These are phyloP conservation scores for Apamea monoglypha DNA, from an alignment of 2,888 invertebrate genomes.

Conservation along the genomic window DNA sequence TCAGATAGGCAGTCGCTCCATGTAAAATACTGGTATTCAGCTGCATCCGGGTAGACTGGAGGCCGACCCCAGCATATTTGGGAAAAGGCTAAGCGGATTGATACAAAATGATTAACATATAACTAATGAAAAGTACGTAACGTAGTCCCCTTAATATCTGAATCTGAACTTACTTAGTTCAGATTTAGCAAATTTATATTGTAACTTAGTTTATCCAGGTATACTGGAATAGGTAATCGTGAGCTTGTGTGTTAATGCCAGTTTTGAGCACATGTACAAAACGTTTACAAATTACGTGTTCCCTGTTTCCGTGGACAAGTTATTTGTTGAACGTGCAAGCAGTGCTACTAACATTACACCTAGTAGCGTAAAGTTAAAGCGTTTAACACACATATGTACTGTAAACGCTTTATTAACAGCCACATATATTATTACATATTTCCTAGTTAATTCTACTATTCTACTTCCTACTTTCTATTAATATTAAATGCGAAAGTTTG, in stretches of 20 bases:
- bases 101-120: too few relatives aligned
- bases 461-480: too few relatives aligned
- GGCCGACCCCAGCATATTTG: too few relatives aligned
- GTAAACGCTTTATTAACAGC: background rate
- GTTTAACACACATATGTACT: background rate
- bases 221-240: background rate
- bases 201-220: background rate
- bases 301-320: background rate
- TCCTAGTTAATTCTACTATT: too few relatives aligned
- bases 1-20: too few relatives aligned
- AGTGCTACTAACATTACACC: background rate
- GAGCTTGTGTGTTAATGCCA: background rate
- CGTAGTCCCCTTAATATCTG: background rate
- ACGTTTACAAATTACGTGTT: constrained; percentile 33
- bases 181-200: background rate
- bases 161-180: background rate
- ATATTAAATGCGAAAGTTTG: too few relatives aligned
- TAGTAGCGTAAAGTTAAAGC: background rate
- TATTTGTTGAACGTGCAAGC: constrained; percentile 17
- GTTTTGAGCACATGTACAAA: constrained; percentile 26
- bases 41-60: too few relatives aligned
- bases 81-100: too few relatives aligned
- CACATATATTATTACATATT: too few relatives aligned
- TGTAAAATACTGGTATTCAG: too few relatives aligned
- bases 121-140: too few relatives aligned